These are phyloP conservation scores for Chrysocyon brachyurus DNA, from an alignment of 2,797 vertebrate genomes.

Conservation along the genomic window DNA sequence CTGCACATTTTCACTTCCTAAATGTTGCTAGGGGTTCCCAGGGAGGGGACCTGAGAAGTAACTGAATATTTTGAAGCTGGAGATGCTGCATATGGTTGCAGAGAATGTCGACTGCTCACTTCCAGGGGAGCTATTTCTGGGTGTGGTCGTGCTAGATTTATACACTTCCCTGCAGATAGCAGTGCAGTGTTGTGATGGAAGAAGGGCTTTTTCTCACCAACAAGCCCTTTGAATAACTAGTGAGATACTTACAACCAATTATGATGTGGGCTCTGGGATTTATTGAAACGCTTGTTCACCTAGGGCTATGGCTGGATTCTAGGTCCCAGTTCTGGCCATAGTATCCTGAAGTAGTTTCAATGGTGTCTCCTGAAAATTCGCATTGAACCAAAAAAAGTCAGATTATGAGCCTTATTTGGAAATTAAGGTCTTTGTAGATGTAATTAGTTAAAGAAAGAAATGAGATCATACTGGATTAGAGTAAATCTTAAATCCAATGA, in stretches of 20 bases:
- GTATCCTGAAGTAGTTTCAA: neutral
- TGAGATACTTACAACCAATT: neutral
- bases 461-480: neutral
- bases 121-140: neutral
- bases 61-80: neutral
- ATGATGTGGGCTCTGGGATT: neutral
- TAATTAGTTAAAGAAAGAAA: neutral
- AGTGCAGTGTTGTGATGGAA: neutral
- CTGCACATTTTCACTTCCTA: neutral
- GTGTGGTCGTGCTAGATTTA: neutral
- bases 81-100: neutral
- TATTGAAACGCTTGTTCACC: neutral
- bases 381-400: neutral
- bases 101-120: neutral
- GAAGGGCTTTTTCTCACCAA: neutral
- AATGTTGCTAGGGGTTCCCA: neutral
- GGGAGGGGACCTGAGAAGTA: neutral
- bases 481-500: neutral
- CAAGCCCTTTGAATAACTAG: neutral
- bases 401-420: neutral
- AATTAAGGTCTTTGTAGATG: neutral
- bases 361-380: neutral
- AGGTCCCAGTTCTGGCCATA: neutral
- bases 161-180: neutral
- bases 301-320: neutral